A percentile compares a stretch with the other conserved stretches of the same genome.
Evolutionary conservation across 2,113 vertebrate genomes (phyloP).

Genomic region (Pelodiscus sinensis): DNA sequence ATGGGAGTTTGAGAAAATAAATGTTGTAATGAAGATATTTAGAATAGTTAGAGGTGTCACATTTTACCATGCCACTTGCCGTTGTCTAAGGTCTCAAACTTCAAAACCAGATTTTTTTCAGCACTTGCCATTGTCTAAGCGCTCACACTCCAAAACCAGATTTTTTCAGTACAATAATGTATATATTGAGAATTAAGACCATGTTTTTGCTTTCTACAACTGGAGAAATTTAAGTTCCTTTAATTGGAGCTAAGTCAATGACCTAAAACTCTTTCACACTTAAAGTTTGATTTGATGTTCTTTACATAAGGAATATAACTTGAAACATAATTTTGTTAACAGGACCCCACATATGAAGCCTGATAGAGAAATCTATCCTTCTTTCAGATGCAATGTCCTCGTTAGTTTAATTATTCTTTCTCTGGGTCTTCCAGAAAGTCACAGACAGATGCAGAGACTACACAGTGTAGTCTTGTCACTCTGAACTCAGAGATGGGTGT

Average conservation of each 20-base stretch:
- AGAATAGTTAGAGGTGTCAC: not conserved
- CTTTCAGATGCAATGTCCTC: not conserved
- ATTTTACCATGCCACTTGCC: not conserved
- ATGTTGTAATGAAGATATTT: not conserved
- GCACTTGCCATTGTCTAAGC: not conserved
- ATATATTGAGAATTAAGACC: not conserved
- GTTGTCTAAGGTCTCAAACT: too few species aligned
- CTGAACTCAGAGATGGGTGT: too few species aligned
- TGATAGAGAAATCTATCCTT: not conserved
- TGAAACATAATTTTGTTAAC: not conserved
- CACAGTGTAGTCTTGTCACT: too few species aligned
- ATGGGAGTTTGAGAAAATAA: fast-evolving
- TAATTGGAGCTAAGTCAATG: not conserved
- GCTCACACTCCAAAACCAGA: not conserved
- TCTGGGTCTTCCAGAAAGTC: not conserved
- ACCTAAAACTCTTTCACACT: not conserved
- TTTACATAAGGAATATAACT: not conserved
- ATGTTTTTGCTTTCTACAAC: not conserved
- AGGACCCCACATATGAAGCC: not conserved
- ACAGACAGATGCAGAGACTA: too few species aligned
- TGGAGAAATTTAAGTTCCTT: not conserved
- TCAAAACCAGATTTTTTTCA: too few species aligned
- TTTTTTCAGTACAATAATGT: not conserved
- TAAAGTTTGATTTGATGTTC: not conserved
- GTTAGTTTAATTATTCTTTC: not conserved